Percentiles rank a stretch among this genome's conserved stretches.
phyloP scores from a whole-genome alignment of 2,888 invertebrate genomes.

The Cephonodes hylas region DNA sequence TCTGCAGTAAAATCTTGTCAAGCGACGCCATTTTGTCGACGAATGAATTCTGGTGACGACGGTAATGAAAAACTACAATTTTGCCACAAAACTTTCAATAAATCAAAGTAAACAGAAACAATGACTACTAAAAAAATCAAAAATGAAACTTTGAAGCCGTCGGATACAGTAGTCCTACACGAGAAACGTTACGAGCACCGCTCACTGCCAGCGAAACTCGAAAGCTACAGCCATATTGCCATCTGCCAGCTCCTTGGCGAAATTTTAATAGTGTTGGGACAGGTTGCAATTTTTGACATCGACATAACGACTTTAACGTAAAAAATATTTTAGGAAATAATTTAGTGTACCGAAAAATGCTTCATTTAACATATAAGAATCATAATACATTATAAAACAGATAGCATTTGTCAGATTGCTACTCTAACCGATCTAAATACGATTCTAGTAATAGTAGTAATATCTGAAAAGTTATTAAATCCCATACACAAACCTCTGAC shows the following conservation, averaged over 20 bases:
- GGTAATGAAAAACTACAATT: conserved; percentile 69
- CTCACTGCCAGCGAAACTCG: conserved; percentile 77
- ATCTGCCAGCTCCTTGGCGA: conserved; percentile 51
- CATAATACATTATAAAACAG: no score
- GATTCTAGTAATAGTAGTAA: no score
- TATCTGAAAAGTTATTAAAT: no score
- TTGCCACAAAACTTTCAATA: conserved; percentile 57
- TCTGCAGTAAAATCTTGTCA: conserved; percentile 77
- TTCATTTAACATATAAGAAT: no score
- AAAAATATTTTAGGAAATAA: not conserved
- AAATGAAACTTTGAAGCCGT: conserved; percentile 73
- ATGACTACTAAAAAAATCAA: conserved; percentile 69
- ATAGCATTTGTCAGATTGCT: no score
- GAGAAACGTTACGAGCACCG: conserved; percentile 73
- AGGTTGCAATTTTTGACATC: not conserved
- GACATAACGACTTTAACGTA: not conserved
- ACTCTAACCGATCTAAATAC: no score
- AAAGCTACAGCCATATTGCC: conserved; percentile 80
- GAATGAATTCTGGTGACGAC: conserved; percentile 79
- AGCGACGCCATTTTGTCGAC: conserved; percentile 82
- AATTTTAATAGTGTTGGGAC: conserved; percentile 37
- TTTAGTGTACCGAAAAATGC: no score
- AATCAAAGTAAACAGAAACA: conserved; percentile 65
- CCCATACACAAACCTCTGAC: no score
- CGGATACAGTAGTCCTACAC: conserved; percentile 70